phyloP scores from a whole-genome alignment of 2,113 vertebrate species.

The Arothron firmamentum region DNA sequence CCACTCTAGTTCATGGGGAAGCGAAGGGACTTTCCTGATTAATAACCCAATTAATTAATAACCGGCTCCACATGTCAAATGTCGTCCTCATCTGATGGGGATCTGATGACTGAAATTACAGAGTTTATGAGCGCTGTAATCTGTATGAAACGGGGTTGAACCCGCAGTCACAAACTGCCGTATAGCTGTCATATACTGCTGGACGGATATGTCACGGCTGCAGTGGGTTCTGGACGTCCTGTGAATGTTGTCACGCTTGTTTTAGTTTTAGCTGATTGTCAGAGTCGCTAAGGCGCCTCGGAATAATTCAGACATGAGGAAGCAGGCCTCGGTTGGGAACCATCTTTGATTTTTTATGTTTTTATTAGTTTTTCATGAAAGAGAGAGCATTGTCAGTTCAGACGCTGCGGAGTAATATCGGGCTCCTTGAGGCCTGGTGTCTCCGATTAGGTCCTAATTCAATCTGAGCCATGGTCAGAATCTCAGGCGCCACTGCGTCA shows the following conservation, averaged over 20 bases:
- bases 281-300: slow-evolving; percentile 19
- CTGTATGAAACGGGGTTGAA: too few relatives aligned
- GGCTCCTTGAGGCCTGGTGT: slow-evolving; percentile 58
- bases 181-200: too few relatives aligned
- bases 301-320: slow-evolving; percentile 29
- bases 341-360: slow-evolving; percentile 47
- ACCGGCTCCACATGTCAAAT: too few relatives aligned
- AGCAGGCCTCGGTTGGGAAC: slow-evolving; percentile 12
- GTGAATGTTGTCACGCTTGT: slow-evolving; percentile 34
- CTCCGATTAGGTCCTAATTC: slow-evolving; percentile 71
- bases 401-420: slow-evolving; percentile 59
- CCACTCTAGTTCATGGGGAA: neutral
- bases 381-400: slow-evolving; percentile 50
- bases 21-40: neutral
- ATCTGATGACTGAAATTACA: too few relatives aligned
- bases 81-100: too few relatives aligned
- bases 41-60: too few relatives aligned
- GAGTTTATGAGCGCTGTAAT: too few relatives aligned
- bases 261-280: slow-evolving; percentile 26
- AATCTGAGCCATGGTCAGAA: slow-evolving; percentile 67
- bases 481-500: slow-evolving; percentile 66
- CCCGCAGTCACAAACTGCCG: too few relatives aligned
- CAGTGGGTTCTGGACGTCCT: slow-evolving; percentile 8
- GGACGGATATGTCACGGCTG: neutral
- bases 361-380: slow-evolving; percentile 52